phyloP scores from a whole-genome alignment of 2,888 invertebrate genomes.

The Deroplatys truncata region DNA sequence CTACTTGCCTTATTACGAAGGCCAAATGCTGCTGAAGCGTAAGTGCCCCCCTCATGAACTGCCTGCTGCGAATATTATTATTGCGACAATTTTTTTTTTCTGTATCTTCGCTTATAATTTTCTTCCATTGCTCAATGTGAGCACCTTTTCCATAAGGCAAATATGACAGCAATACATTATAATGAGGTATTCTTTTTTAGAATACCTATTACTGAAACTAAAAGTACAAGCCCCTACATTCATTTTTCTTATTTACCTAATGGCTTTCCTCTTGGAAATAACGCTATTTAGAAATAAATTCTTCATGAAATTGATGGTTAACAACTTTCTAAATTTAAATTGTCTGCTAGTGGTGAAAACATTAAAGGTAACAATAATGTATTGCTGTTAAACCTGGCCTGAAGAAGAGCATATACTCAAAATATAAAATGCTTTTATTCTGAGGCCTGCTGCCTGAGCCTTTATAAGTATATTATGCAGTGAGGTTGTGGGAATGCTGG shows the following conservation, averaged over 20 bases:
- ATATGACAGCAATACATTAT: background rate
- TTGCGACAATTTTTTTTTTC: background rate
- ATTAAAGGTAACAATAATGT: background rate
- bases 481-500: conserved; percentile 13
- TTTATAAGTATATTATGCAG: conserved; percentile 1
- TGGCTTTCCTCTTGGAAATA: background rate
- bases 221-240: too few species aligned
- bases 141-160: background rate
- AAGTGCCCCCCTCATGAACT: conserved; percentile 49
- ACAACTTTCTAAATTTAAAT: too few species aligned
- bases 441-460: conserved; percentile 16
- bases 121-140: background rate
- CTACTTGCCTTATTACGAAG: conserved; percentile 77
- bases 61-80: background rate
- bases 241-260: background rate
- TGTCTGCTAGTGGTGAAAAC: too few species aligned
- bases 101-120: background rate
- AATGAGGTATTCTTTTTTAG: background rate
- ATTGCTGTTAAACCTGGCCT: background rate
- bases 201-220: background rate
- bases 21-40: conserved; percentile 73
- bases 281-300: background rate
- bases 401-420: background rate
- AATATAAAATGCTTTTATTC: conserved; percentile 4
- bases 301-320: background rate